Conservation (phyloP, 2,797 vertebrate species). For the Acanthurus leucopareius region DNA sequence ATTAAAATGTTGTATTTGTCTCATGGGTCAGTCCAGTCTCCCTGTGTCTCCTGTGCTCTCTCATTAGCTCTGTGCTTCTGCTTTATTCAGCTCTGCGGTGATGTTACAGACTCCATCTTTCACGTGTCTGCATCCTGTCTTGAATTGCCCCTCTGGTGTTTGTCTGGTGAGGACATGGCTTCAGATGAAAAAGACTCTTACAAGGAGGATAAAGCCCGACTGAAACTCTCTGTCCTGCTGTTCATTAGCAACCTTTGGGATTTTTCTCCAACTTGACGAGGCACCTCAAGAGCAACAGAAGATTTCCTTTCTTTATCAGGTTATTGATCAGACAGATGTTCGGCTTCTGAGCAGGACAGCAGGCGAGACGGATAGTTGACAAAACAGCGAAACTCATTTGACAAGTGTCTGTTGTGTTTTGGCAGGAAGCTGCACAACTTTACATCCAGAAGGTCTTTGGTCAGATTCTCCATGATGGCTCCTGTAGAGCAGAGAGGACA, state of each 20-base stretch:
- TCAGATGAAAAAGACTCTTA: neutral
- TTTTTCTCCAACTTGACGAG: too few species aligned
- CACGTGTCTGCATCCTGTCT: neutral
- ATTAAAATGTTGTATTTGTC: neutral
- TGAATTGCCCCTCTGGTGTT: neutral
- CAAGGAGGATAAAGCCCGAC: too few species aligned
- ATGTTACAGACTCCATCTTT: neutral
- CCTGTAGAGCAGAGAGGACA: slow-evolving; percentile 78
- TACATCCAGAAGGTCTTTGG: slow-evolving; percentile 87
- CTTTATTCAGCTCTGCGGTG: neutral
- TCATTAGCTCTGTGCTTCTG: neutral
- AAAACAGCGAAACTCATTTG: slow-evolving; percentile 95
- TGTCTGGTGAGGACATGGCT: neutral
- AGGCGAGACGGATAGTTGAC: slow-evolving; percentile 92
- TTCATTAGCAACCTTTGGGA: neutral
- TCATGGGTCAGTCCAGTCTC: too few species aligned
- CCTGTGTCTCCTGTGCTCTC: neutral
- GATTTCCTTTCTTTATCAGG: neutral
- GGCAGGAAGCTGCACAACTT: slow-evolving; percentile 92
- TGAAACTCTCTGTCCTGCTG: neutral
- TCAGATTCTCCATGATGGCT: slow-evolving; percentile 90
- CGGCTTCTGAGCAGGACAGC: slow-evolving; percentile 53
- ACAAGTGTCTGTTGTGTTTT: slow-evolving; percentile 90
- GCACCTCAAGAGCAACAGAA: too few species aligned
- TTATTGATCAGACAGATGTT: neutral